Evolutionary conservation across 2,797 vertebrate genomes (phyloP).

Genomic region (Xiphophorus birchmanni): DNA sequence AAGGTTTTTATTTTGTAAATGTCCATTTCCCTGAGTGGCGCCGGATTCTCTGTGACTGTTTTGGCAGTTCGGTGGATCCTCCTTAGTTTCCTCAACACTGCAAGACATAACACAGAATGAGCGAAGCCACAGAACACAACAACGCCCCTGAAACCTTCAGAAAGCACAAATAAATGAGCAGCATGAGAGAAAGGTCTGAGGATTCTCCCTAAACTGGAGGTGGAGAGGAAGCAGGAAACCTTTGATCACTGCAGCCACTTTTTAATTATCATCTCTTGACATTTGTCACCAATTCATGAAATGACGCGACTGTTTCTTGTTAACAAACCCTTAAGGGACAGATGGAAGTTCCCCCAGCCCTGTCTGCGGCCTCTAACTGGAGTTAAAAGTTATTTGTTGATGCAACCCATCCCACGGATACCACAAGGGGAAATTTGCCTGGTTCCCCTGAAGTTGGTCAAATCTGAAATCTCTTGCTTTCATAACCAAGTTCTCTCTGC

Average conservation of each 20-base stretch:
- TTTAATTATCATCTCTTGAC: background rate
- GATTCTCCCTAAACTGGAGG: background rate
- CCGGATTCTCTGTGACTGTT: slow-evolving; percentile 23
- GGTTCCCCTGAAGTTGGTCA: background rate
- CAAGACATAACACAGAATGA: slow-evolving; percentile 27
- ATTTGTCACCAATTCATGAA: slow-evolving; percentile 1
- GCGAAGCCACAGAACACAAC: background rate
- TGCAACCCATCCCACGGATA: slow-evolving; percentile 6
- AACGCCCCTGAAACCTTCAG: background rate
- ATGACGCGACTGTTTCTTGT: slow-evolving; percentile 7
- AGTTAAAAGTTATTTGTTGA: background rate
- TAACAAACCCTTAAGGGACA: slow-evolving; percentile 4
- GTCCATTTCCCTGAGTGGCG: slow-evolving; percentile 67
- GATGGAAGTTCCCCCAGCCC: slow-evolving; percentile 19
- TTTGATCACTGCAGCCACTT: slow-evolving; percentile 5
- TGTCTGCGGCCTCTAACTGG: background rate
- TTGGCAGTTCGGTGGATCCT: slow-evolving; percentile 44
- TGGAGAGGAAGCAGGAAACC: background rate
- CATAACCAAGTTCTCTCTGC: background rate
- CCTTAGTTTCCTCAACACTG: slow-evolving; percentile 36
- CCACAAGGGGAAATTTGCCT: background rate
- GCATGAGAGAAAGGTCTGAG: background rate
- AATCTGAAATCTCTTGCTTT: background rate
- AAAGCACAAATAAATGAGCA: background rate
- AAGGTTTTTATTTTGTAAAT: slow-evolving; percentile 30